phyloP scores from a whole-genome alignment of 2,797 vertebrate species.

The Dallia pectoralis region DNA sequence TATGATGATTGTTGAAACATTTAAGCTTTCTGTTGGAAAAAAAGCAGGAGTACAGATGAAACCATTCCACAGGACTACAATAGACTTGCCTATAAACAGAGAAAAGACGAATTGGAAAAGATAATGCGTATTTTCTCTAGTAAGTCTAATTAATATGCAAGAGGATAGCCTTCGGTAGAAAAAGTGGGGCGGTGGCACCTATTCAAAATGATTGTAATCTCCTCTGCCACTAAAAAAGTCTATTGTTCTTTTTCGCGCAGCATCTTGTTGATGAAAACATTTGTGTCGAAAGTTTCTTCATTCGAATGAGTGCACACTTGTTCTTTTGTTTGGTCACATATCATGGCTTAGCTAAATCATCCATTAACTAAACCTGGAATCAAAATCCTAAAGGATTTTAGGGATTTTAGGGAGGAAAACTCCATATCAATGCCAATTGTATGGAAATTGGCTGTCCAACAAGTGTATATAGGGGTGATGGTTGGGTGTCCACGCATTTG shows the following conservation, averaged over 20 bases:
- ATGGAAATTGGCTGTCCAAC: too few relatives aligned
- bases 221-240: constrained; percentile 14
- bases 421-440: too few relatives aligned
- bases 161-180: neutral
- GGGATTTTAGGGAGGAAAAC: too few relatives aligned
- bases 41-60: neutral
- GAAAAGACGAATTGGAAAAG: neutral
- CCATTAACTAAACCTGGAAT: too few relatives aligned
- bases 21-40: neutral
- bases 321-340: too few relatives aligned
- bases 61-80: constrained; percentile 6
- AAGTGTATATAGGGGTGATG: too few relatives aligned
- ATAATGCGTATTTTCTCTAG: constrained; percentile 1
- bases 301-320: neutral
- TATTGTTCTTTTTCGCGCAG: constrained; percentile 39
- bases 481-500: too few relatives aligned
- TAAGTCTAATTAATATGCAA: constrained; percentile 15
- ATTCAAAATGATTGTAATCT: constrained; percentile 11
- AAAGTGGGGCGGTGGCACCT: constrained; percentile 6
- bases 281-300: too few relatives aligned
- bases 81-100: constrained; percentile 1
- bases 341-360: too few relatives aligned
- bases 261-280: constrained; percentile 65
- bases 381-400: too few relatives aligned
- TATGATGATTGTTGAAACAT: constrained; percentile 9